Conservation (phyloP, 1,140 invertebrate species). For the Euura saliciscinereae region DNA sequence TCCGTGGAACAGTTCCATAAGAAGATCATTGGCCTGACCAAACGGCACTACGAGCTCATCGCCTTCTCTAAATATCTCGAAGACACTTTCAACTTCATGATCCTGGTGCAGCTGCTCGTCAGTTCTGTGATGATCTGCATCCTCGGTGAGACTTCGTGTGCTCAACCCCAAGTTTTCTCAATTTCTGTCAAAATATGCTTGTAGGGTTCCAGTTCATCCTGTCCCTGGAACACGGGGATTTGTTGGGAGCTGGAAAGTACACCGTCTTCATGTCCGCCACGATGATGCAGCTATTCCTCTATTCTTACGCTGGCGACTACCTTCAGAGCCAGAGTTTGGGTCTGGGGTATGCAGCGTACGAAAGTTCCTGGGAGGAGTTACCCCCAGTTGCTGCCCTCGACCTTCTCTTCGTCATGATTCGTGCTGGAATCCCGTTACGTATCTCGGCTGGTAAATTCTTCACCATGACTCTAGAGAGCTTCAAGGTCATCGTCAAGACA, state of each 20-base stretch:
- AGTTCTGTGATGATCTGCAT: slow-evolving; percentile 31
- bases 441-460: slow-evolving; percentile 35
- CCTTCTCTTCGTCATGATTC: slow-evolving; percentile 34
- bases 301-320: slow-evolving; percentile 35
- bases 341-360: slow-evolving; percentile 27
- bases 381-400: slow-evolving; percentile 26
- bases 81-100: slow-evolving; percentile 21
- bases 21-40: slow-evolving; percentile 11
- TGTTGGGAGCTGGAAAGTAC: slow-evolving; percentile 13
- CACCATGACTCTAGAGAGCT: slow-evolving; percentile 34
- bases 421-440: slow-evolving; percentile 27
- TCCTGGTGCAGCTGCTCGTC: slow-evolving; percentile 26
- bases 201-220: slow-evolving; percentile 36
- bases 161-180: no score
- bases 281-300: slow-evolving; percentile 32
- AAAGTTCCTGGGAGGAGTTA: slow-evolving; percentile 33
- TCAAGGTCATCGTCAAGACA: slow-evolving; percentile 37
- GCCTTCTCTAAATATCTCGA: slow-evolving; percentile 20
- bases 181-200: slow-evolving; percentile 7
- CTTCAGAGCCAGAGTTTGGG: slow-evolving; percentile 24
- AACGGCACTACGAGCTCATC: slow-evolving; percentile 24
- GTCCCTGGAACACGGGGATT: slow-evolving; percentile 19
- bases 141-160: slow-evolving; percentile 29
- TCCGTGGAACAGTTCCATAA: slow-evolving; percentile 7
- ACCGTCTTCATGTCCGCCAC: slow-evolving; percentile 24